Evolutionary conservation across 23 tunicate species (phyloP).

Genomic region (Trididemnum miniatum): DNA sequence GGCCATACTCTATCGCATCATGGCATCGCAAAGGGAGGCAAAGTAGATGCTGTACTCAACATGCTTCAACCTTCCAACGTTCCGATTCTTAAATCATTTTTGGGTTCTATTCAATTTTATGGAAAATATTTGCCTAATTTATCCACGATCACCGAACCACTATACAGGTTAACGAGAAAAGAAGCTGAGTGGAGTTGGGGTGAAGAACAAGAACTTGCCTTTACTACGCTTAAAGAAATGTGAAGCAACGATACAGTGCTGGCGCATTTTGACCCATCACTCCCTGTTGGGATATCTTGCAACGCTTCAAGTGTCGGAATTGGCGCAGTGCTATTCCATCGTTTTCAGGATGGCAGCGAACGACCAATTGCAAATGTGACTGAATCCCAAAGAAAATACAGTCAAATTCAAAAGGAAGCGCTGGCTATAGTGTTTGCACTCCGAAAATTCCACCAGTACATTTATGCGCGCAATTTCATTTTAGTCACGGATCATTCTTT

Average conservation of each 20-base stretch:
- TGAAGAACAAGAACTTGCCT: not conserved
- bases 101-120: constrained; percentile 34
- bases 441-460: too few relatives aligned
- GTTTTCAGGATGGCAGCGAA: constrained; percentile 13
- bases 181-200: constrained; percentile 7
- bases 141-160: constrained; percentile 23
- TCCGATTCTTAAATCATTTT: constrained; percentile 23
- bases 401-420: too few relatives aligned
- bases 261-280: constrained; percentile 28
- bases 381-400: too few relatives aligned
- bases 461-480: too few relatives aligned
- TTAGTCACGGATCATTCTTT: too few relatives aligned
- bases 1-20: constrained; percentile 16
- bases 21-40: constrained; percentile 8
- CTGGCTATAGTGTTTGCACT: too few relatives aligned
- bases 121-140: constrained; percentile 30
- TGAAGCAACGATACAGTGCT: constrained; percentile 1
- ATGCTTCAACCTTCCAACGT: constrained; percentile 23
- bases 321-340: constrained; percentile 42
- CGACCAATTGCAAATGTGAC: too few relatives aligned
- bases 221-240: not conserved
- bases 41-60: constrained; percentile 23
- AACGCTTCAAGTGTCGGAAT: constrained; percentile 29
- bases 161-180: constrained; percentile 25
- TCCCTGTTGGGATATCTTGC: constrained; percentile 32